Evolutionary conservation across 1,140 invertebrate genomes (phyloP).

Genomic region (Sycophaga agraensis): DNA sequence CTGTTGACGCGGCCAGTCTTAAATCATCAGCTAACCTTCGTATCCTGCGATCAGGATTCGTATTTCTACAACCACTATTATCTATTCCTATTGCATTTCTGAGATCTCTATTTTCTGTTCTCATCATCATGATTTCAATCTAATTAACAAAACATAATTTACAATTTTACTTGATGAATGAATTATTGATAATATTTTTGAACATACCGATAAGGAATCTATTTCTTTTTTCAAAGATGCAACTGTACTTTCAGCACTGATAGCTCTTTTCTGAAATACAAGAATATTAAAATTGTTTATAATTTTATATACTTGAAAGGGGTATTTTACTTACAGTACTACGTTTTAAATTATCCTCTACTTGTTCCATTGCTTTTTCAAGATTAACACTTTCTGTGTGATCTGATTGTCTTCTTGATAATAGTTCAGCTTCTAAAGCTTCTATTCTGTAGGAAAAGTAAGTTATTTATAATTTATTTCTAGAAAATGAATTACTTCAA

Average conservation of each 20-base stretch:
- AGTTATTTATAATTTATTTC: not conserved
- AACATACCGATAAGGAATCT: slow-evolving; percentile 60
- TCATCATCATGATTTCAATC: slow-evolving; percentile 55
- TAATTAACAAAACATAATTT: slow-evolving; percentile 34
- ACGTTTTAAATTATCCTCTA: slow-evolving; percentile 62
- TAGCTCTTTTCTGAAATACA: slow-evolving; percentile 56
- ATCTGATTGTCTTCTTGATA: slow-evolving; percentile 54
- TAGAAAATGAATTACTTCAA: slow-evolving; percentile 12
- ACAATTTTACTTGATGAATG: no score
- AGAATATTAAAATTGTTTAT: slow-evolving; percentile 1
- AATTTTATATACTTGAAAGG: slow-evolving; percentile 1
- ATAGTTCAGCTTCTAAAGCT: slow-evolving; percentile 60
- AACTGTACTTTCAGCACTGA: slow-evolving; percentile 60
- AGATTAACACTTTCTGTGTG: slow-evolving; percentile 58
- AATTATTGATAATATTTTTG: slow-evolving; percentile 4
- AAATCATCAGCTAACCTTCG: slow-evolving; percentile 61
- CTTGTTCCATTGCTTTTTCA: slow-evolving; percentile 62
- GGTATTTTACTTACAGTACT: slow-evolving; percentile 53
- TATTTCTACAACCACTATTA: slow-evolving; percentile 38
- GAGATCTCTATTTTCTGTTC: slow-evolving; percentile 52
- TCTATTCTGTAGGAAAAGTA: slow-evolving; percentile 46
- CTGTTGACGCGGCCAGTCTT: slow-evolving; percentile 63
- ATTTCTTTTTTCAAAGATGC: slow-evolving; percentile 62
- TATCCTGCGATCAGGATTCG: slow-evolving; percentile 40
- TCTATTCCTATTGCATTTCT: slow-evolving; percentile 41